Base-by-base conservation (phyloP, 2,113 vertebrate genomes). In the Peromyscus polionotus region DNA sequence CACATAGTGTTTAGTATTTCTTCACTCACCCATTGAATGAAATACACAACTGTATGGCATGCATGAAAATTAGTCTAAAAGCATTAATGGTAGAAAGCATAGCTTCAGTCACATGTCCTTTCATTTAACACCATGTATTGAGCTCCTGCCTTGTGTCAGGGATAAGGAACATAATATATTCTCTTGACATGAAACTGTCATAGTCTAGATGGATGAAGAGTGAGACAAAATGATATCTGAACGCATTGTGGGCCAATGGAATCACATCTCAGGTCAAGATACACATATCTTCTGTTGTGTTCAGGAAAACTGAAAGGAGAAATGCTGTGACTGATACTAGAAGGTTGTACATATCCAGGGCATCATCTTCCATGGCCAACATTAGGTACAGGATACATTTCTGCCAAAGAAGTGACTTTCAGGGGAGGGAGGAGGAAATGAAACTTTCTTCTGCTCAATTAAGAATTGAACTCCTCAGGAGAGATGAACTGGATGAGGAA, bases 301-400 rank as follows among this genome's bases (percentile, higher is more conserved):
- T 93, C 39, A 95, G 61, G 28, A 59, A 59, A 81, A 19, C 26
- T 28, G 73, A 70, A 67, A 54, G 28, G 33, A 57, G 20, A 96
- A 5, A 33, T 24, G 7, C 0, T 5, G 0, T 45, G 59, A 33
- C 24, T 20, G 28, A 8, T 65, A 1, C 36, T 42, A 4, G 20
- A 92, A 75, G 36, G 51, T 14, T 80, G 7, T 33, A 12, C 20
- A 20, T 16, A 51, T 2, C 0, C 26, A 22, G 19, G 1, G 0
- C 26, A 93, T 93, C 5, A 16, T 5, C 3, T 33, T 88, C 51
- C 10, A 59, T n/a, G 20, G 80, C 26, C 0, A 91, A n/a, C 2
- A 63, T 7, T 59, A 77, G 16, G 22, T 7, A 7, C 10, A 73
- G 73, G 8, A 26, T 36, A 28, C 13, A 63, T 20, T 5, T 2